phyloP scores from a whole-genome alignment of 2,888 invertebrate species.

The Hipparchia semele region DNA sequence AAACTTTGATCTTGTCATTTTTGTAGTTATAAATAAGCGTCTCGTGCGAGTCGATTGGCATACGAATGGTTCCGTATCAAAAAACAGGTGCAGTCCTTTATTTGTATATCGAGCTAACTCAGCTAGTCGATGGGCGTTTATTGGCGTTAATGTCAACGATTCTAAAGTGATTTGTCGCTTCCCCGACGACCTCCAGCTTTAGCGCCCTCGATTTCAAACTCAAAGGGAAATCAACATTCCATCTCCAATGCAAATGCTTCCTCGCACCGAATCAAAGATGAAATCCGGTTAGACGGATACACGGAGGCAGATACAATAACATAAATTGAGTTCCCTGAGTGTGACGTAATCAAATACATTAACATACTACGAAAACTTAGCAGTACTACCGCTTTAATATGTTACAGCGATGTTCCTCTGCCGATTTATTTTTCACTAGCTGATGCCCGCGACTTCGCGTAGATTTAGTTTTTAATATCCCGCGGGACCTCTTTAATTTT shows the following conservation, averaged over 20 bases:
- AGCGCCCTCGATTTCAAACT: slow-evolving; percentile 36
- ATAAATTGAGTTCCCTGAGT: no score
- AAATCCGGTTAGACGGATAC: not conserved
- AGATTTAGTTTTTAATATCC: not conserved
- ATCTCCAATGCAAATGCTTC: slow-evolving; percentile 26
- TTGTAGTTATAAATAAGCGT: no score
- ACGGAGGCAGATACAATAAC: not conserved
- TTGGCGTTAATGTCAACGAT: not conserved
- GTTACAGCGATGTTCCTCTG: no score
- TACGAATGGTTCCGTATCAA: no score
- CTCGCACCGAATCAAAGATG: slow-evolving; percentile 10
- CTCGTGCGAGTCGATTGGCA: no score
- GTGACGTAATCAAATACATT: no score
- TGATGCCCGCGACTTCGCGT: no score
- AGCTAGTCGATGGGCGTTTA: slow-evolving; percentile 1
- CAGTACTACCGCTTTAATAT: no score
- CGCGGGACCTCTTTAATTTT: not conserved
- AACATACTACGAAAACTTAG: no score
- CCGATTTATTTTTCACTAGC: no score
- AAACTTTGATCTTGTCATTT: no score
- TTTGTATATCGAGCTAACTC: not conserved
- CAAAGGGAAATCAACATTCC: slow-evolving; percentile 28
- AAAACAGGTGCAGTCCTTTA: no score
- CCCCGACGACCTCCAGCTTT: slow-evolving; percentile 25
- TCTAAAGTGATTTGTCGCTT: slow-evolving; percentile 38